A percentile compares a stretch with the other conserved stretches of the same genome.
Conservation (phyloP, 2,888 invertebrate species). For the Amblyteles armatorius region DNA sequence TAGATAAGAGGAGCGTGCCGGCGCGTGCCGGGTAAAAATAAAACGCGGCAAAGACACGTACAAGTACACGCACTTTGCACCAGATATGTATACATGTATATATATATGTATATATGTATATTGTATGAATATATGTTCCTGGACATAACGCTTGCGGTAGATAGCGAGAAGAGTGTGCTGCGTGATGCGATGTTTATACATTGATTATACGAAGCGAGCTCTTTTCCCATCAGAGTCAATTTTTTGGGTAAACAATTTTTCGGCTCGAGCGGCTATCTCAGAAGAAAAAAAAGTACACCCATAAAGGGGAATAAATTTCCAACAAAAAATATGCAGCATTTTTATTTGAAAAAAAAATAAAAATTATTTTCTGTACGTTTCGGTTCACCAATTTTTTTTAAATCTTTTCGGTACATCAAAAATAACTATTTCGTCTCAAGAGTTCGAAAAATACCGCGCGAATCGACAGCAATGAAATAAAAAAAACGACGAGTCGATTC, state of each 20-base stretch:
- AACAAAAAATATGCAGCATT: too few relatives aligned
- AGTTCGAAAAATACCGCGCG: too few relatives aligned
- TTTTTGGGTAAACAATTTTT: slow-evolving; percentile 51
- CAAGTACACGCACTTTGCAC: slow-evolving; percentile 15
- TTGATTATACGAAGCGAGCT: slow-evolving; percentile 49
- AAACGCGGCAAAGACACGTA: slow-evolving; percentile 68
- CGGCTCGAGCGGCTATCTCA: neutral
- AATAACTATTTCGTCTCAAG: too few relatives aligned
- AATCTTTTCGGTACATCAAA: too few relatives aligned
- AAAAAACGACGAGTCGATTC: too few relatives aligned
- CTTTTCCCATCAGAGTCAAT: slow-evolving; percentile 32
- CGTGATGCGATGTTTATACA: slow-evolving; percentile 61
- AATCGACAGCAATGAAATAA: too few relatives aligned
- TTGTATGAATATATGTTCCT: slow-evolving; percentile 32
- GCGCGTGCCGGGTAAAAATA: slow-evolving; percentile 76
- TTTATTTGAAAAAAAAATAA: neutral
- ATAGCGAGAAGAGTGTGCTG: slow-evolving; percentile 45
- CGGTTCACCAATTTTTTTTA: too few relatives aligned
- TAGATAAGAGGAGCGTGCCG: slow-evolving; percentile 69
- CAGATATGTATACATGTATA: slow-evolving; percentile 4
- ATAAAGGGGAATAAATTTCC: too few relatives aligned
- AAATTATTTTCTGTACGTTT: neutral
- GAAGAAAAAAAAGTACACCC: too few relatives aligned
- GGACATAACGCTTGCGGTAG: slow-evolving; percentile 46
- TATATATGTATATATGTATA: slow-evolving; percentile 12